phyloP scores from a whole-genome alignment of 2,797 vertebrate species.

The Australoheros facetus region DNA sequence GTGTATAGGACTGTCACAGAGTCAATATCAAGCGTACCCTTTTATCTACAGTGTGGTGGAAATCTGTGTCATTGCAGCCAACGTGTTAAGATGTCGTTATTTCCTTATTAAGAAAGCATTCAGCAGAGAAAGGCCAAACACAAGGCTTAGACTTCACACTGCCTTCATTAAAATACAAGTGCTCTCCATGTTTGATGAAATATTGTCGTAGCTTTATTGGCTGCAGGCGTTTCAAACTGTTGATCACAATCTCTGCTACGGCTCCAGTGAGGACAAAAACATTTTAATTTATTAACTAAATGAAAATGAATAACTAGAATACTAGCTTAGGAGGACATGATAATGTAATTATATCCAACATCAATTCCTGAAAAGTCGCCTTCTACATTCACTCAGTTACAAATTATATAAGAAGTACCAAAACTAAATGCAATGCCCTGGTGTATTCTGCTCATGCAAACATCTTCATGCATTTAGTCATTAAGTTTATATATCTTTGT shows the following conservation, averaged over 20 bases:
- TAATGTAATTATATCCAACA: background rate
- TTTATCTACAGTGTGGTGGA: constrained; percentile 21
- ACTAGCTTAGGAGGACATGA: background rate
- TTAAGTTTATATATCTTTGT: background rate
- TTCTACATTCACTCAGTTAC: background rate
- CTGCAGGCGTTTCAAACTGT: background rate
- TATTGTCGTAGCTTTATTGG: background rate
- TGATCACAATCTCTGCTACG: background rate
- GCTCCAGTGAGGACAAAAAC: background rate
- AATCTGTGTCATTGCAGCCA: constrained; percentile 23
- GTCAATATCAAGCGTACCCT: constrained; percentile 49
- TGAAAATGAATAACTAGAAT: background rate
- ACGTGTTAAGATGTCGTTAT: constrained; percentile 27
- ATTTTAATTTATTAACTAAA: background rate
- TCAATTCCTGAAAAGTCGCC: background rate
- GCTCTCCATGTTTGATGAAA: constrained; percentile 1
- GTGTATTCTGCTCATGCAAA: background rate
- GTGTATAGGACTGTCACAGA: constrained; percentile 37
- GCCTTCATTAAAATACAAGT: background rate
- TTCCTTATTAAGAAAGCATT: constrained; percentile 20
- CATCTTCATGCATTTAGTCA: background rate
- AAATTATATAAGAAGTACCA: background rate
- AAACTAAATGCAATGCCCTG: background rate
- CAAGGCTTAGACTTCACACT: background rate
- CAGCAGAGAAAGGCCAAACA: background rate